These are phyloP conservation scores for Marasmarcha lunaedactyla DNA, from an alignment of 2,888 invertebrate genomes.

Conservation along the genomic window DNA sequence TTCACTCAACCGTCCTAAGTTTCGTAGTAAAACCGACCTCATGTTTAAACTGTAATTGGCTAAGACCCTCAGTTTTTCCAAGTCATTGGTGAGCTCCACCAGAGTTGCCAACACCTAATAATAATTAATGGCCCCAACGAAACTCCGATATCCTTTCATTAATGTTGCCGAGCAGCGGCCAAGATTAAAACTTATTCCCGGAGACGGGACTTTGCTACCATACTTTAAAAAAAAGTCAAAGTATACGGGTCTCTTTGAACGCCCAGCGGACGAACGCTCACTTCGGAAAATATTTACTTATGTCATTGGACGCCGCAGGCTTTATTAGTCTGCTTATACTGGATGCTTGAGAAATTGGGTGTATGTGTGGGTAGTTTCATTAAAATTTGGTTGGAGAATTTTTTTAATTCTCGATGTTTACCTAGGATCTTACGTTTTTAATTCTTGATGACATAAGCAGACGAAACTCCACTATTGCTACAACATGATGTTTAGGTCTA, in stretches of 20 bases:
- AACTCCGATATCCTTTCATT: constrained; percentile 69
- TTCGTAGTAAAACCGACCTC: neutral
- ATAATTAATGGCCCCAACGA: constrained; percentile 63
- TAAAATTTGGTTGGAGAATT: no score
- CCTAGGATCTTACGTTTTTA: no score
- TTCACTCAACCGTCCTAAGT: neutral
- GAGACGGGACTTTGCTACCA: constrained; percentile 32
- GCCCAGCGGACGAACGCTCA: constrained; percentile 9
- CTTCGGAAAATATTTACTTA: constrained; percentile 15
- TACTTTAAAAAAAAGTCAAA: constrained; percentile 38
- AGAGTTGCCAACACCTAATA: constrained; percentile 57
- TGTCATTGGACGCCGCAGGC: constrained; percentile 1
- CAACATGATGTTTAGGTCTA: no score
- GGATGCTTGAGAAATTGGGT: no score
- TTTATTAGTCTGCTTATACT: no score
- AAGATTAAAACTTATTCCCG: constrained; percentile 64
- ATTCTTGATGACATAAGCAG: no score
- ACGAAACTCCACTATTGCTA: no score
- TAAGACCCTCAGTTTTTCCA: constrained; percentile 51
- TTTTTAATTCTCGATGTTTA: no score
- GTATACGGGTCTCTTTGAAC: constrained; percentile 37
- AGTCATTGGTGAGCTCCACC: constrained; percentile 47
- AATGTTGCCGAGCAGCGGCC: constrained; percentile 41
- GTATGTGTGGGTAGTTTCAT: no score
- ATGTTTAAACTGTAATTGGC: constrained; percentile 46